phyloP scores from a whole-genome alignment of 2,888 invertebrate genomes.

The Caradrina kadenii region DNA sequence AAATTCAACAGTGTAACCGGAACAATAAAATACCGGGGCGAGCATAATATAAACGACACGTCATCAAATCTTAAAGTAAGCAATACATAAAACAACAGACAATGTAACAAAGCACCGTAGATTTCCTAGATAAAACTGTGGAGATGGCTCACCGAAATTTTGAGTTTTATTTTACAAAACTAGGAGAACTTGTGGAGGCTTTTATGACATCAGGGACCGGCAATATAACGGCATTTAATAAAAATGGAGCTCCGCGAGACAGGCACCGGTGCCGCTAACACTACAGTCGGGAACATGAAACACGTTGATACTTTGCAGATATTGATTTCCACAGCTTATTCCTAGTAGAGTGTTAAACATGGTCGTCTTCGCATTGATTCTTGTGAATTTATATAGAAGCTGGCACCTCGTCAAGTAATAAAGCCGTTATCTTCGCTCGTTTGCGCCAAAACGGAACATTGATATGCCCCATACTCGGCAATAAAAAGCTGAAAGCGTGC shows the following conservation, averaged over 20 bases:
- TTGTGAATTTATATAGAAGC: slow-evolving; percentile 67
- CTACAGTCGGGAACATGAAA: slow-evolving; percentile 62
- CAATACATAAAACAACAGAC: slow-evolving; percentile 82
- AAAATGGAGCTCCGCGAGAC: slow-evolving; percentile 70
- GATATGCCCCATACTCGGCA: slow-evolving; percentile 77
- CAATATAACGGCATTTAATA: slow-evolving; percentile 81
- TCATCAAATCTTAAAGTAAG: slow-evolving; percentile 77
- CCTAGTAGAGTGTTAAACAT: slow-evolving; percentile 65
- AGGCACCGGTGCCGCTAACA: slow-evolving; percentile 61
- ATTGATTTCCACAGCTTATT: slow-evolving; percentile 73
- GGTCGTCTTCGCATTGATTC: slow-evolving; percentile 77
- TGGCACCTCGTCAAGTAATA: slow-evolving; percentile 86
- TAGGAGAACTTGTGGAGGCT: slow-evolving; percentile 74
- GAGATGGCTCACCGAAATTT: slow-evolving; percentile 74
- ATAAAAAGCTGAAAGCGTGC: slow-evolving; percentile 76
- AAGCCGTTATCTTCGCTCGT: slow-evolving; percentile 86
- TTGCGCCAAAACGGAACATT: slow-evolving; percentile 80
- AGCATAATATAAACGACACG: slow-evolving; percentile 75
- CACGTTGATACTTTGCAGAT: slow-evolving; percentile 70
- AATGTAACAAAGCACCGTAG: slow-evolving; percentile 76
- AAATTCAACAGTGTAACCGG: slow-evolving; percentile 70
- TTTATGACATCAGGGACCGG: slow-evolving; percentile 75
- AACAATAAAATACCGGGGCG: slow-evolving; percentile 74
- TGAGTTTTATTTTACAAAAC: slow-evolving; percentile 82
- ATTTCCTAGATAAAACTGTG: slow-evolving; percentile 77